Evolutionary conservation across 2,888 invertebrate genomes (phyloP).

Genomic region (Lithophane socia): DNA sequence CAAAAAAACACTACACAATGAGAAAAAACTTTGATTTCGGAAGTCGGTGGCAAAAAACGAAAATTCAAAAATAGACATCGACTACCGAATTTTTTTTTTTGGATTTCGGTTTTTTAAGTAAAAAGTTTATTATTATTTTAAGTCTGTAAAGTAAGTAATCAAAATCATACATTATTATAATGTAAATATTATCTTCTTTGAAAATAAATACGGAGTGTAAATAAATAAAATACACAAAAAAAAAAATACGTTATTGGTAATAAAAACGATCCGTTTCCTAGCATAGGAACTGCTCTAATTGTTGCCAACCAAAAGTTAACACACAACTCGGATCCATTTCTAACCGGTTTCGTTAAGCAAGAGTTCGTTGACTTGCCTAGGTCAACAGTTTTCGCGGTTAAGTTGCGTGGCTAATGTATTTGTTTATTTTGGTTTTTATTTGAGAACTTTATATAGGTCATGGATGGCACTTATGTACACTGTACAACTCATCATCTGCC

Average conservation of each 20-base stretch:
- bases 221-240: neutral
- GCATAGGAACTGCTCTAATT: neutral
- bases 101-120: no score
- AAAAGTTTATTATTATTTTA: no score
- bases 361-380: constrained; percentile 49
- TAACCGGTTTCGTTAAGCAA: constrained; percentile 34
- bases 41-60: no score
- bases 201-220: no score
- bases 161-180: no score
- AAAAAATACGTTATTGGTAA: neutral
- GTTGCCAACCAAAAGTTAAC: constrained; percentile 14
- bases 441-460: constrained; percentile 5
- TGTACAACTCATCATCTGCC: neutral
- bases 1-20: no score
- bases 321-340: neutral
- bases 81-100: no score
- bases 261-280: neutral
- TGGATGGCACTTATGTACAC: neutral
- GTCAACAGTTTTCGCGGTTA: constrained; percentile 46
- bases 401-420: neutral
- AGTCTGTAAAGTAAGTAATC: no score
- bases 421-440: constrained; percentile 27
- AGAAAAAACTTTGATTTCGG: no score
- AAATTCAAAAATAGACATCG: no score
- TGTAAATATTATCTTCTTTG: no score